A percentile compares a stretch with the other conserved stretches of the same genome.
Conservation (phyloP, 2,113 vertebrate species). For the Dromaius novaehollandiae region DNA sequence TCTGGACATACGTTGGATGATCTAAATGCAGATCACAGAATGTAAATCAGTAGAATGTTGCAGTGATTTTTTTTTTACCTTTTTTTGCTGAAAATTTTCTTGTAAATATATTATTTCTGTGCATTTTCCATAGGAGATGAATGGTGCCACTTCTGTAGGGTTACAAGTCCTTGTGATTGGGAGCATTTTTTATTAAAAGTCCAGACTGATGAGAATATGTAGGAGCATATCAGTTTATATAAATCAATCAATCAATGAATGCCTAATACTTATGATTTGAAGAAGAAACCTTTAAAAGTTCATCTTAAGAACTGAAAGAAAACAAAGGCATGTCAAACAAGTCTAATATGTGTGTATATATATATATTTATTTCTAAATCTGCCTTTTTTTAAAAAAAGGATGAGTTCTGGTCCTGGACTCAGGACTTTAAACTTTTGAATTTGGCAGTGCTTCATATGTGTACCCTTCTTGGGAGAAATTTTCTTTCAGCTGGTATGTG, state of each 20-base stretch:
- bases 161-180: neutral
- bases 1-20: neutral
- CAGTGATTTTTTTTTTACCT: neutral
- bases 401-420: neutral
- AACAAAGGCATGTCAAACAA: neutral
- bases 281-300: neutral
- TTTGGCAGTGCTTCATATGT: neutral
- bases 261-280: neutral
- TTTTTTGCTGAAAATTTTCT: neutral
- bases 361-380: no score
- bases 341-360: neutral
- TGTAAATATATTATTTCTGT: neutral
- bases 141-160: neutral
- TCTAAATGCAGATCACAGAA: neutral
- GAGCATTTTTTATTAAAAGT: neutral
- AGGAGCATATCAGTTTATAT: neutral
- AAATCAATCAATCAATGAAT: neutral
- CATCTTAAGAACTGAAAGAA: neutral
- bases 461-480: slow-evolving; percentile 28
- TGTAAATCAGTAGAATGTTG: neutral
- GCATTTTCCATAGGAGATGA: neutral
- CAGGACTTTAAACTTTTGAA: neutral
- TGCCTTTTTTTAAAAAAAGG: neutral
- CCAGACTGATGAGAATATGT: neutral
- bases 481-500: slow-evolving; percentile 37